These are phyloP conservation scores for Scomber japonicus DNA, from an alignment of 2,113 vertebrate species.

Conservation along the genomic window DNA sequence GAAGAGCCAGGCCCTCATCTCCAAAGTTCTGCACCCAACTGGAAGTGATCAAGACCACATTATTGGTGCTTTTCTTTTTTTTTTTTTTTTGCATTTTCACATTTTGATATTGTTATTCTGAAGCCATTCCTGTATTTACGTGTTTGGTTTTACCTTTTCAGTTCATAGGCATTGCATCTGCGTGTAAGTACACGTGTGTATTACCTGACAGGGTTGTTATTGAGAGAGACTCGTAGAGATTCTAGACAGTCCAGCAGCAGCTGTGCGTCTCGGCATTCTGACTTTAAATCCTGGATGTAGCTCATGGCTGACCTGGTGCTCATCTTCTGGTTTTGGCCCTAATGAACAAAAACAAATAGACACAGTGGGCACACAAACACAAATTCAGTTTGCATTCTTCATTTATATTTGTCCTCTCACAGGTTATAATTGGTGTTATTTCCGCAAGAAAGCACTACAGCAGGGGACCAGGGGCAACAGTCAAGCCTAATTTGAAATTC, in stretches of 20 bases:
- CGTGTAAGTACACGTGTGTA: neutral
- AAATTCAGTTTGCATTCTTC: slow-evolving; percentile 11
- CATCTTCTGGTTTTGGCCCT: slow-evolving; percentile 92
- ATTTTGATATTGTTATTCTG: neutral
- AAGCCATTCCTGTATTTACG: neutral
- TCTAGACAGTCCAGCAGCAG: slow-evolving; percentile 91
- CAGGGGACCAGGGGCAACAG: slow-evolving; percentile 15
- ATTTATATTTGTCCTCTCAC: slow-evolving; percentile 14
- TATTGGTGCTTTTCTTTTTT: neutral
- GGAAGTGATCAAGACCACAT: slow-evolving; percentile 25
- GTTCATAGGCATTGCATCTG: too few relatives aligned
- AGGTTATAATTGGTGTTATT: slow-evolving; percentile 14
- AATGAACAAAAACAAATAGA: slow-evolving; percentile 48
- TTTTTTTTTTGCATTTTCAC: neutral
- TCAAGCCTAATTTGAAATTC: slow-evolving; percentile 34
- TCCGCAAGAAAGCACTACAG: slow-evolving; percentile 25
- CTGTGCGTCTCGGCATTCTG: slow-evolving; percentile 85
- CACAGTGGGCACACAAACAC: slow-evolving; percentile 28
- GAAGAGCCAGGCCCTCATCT: slow-evolving; percentile 87
- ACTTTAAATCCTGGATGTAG: slow-evolving; percentile 92
- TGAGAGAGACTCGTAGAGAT: slow-evolving; percentile 92
- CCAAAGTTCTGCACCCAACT: slow-evolving; percentile 97
- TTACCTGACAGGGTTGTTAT: slow-evolving; percentile 96
- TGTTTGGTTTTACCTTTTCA: neutral
- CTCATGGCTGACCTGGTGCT: slow-evolving; percentile 90